These are phyloP conservation scores for Gari tellinella DNA, from an alignment of 2,888 invertebrate species.

Conservation along the genomic window DNA sequence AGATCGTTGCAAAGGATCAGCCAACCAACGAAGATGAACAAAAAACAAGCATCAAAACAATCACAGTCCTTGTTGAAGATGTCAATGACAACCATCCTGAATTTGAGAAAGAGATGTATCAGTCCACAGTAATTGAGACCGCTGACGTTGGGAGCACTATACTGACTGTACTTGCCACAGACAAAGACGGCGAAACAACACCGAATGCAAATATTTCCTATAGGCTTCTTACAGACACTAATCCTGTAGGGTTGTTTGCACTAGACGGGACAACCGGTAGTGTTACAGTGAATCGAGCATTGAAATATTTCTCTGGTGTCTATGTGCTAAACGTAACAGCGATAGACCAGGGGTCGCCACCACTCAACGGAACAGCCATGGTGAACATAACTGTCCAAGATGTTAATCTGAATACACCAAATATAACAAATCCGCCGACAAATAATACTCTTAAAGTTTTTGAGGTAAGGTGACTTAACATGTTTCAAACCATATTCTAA, in stretches of 20 bases:
- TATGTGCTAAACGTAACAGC: slow-evolving; percentile 29
- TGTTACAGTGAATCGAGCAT: slow-evolving; percentile 30
- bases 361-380: slow-evolving; percentile 6
- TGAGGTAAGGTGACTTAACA: slow-evolving; percentile 35
- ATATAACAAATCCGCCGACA: slow-evolving; percentile 16
- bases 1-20: slow-evolving; percentile 37
- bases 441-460: slow-evolving; percentile 26
- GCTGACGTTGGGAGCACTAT: not conserved
- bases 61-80: slow-evolving; percentile 32
- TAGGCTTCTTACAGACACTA: not conserved
- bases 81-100: slow-evolving; percentile 49
- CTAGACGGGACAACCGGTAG: slow-evolving; percentile 19
- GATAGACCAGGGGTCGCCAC: slow-evolving; percentile 34
- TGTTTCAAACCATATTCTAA: not conserved
- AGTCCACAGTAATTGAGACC: slow-evolving; percentile 24
- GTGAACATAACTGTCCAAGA: slow-evolving; percentile 41
- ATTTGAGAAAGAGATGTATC: slow-evolving; percentile 18
- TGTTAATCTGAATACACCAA: slow-evolving; percentile 40
- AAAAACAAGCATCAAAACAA: slow-evolving; percentile 5
- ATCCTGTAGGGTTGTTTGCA: slow-evolving; percentile 18
- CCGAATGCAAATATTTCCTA: slow-evolving; percentile 23
- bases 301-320: slow-evolving; percentile 11
- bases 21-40: slow-evolving; percentile 14
- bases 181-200: slow-evolving; percentile 21
- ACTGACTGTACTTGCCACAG: slow-evolving; percentile 23